Evolutionary conservation across 1,140 invertebrate species (phyloP).

Genomic region (Prorops nasuta): DNA sequence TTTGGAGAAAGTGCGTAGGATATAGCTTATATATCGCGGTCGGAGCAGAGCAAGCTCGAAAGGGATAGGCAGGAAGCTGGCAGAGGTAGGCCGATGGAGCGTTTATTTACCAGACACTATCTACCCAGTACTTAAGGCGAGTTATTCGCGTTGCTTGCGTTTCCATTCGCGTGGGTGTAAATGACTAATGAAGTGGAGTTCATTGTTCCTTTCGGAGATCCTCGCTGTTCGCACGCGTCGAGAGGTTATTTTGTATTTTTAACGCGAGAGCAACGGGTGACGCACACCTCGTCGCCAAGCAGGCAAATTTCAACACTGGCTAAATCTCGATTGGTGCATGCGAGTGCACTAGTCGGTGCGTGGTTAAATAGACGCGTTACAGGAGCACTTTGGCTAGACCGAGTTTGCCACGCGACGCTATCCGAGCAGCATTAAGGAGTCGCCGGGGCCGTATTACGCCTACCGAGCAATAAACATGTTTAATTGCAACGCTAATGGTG

Average conservation of each 20-base stretch:
- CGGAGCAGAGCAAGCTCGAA: too few species aligned
- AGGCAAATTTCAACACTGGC: not conserved
- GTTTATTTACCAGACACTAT: conserved; percentile 30
- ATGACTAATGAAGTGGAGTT: conserved; percentile 23
- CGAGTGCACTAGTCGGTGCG: not conserved
- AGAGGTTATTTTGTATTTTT: too few species aligned
- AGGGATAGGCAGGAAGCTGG: too few species aligned
- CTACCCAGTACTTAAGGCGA: conserved; percentile 24
- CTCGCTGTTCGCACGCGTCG: too few species aligned
- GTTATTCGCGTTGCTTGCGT: conserved; percentile 23
- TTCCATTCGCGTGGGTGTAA: conserved; percentile 13
- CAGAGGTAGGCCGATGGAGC: too few species aligned
- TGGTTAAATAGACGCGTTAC: conserved; percentile 12
- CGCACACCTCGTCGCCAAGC: not conserved
- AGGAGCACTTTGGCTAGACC: conserved; percentile 7
- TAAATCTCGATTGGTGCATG: not conserved
- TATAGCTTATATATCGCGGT: too few species aligned
- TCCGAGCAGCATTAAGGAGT: conserved; percentile 33
- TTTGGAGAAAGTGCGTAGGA: too few species aligned
- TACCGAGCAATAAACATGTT: conserved; percentile 39
- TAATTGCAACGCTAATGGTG: conserved; percentile 36
- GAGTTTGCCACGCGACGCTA: conserved; percentile 27
- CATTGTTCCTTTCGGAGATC: too few species aligned
- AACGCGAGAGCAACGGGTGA: not conserved
- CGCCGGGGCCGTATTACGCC: conserved; percentile 29